Evolutionary conservation across 2,888 invertebrate species (phyloP).

Genomic region (Hirtodrosophila duncani): DNA sequence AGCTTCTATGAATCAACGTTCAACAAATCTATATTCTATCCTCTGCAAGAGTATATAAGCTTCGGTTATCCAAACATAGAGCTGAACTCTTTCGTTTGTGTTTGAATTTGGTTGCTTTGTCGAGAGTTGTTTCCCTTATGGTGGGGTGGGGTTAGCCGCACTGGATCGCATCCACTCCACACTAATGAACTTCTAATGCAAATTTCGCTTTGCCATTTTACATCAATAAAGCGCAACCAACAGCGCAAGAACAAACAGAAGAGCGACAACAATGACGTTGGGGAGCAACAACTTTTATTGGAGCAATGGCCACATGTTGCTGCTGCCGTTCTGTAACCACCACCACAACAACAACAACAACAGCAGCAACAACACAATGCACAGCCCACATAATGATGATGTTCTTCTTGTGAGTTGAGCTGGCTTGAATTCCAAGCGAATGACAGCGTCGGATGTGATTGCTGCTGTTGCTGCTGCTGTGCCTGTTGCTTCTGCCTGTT

Average conservation of each 20-base stretch:
- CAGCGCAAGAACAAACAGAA: conserved; percentile 7
- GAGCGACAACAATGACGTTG: not conserved
- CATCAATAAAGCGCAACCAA: conserved; percentile 45
- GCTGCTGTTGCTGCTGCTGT: conserved; percentile 26
- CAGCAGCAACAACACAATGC: conserved; percentile 40
- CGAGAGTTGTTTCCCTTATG: too few relatives aligned
- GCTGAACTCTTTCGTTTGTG: too few relatives aligned
- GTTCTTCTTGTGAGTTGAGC: conserved; percentile 40
- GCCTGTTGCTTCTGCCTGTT: conserved; percentile 22
- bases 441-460: conserved; percentile 59
- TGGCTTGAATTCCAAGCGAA: conserved; percentile 42
- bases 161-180: too few relatives aligned
- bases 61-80: not conserved
- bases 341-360: conserved; percentile 3
- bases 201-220: conserved; percentile 46
- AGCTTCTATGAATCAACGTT: too few relatives aligned
- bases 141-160: conserved; percentile 51
- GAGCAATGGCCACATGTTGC: conserved; percentile 47
- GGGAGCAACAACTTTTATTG: conserved; percentile 29
- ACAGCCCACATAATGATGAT: conserved; percentile 58
- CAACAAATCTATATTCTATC: too few relatives aligned
- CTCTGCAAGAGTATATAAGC: too few relatives aligned
- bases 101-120: too few relatives aligned
- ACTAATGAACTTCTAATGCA: conserved; percentile 72
- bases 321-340: conserved; percentile 29